Conservation (phyloP, 2,113 vertebrate species). For the Myrmecobius fasciatus region DNA sequence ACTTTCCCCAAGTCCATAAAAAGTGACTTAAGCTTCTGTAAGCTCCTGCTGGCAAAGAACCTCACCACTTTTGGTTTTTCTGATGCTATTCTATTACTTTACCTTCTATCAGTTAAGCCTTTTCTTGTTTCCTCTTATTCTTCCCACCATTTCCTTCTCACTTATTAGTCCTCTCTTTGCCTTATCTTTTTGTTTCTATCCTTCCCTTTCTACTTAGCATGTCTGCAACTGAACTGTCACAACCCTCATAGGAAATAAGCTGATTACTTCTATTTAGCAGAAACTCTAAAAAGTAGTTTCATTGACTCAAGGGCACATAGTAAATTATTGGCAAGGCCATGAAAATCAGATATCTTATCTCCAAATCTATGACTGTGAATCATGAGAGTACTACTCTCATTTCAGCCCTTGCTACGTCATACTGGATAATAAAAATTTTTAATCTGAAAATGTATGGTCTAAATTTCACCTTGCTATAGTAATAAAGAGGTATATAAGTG, state of each 20-base stretch:
- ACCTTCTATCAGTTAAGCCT: background rate
- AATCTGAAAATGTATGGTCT: background rate
- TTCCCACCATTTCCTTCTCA: background rate
- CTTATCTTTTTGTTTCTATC: constrained; percentile 18
- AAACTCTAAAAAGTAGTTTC: constrained; percentile 45
- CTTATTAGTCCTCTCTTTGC: constrained; percentile 13
- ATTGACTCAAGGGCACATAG: constrained; percentile 51
- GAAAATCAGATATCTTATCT: constrained; percentile 47
- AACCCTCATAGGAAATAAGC: constrained; percentile 41
- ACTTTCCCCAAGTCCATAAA: background rate
- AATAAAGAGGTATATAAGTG: background rate
- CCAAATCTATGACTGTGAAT: constrained; percentile 31
- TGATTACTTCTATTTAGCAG: constrained; percentile 41
- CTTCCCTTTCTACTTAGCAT: background rate
- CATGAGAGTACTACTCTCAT: constrained; percentile 28
- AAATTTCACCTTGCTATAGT: background rate
- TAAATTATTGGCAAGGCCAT: constrained; percentile 57
- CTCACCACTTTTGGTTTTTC: background rate
- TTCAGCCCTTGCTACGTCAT: background rate
- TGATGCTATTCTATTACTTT: background rate
- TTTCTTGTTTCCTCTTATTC: background rate
- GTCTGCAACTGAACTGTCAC: background rate
- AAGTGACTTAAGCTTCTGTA: background rate
- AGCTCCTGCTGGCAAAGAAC: background rate
- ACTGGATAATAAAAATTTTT: background rate